Evolutionary conservation across 2,113 vertebrate species (phyloP).

Genomic region (Apaloderma vittatum): DNA sequence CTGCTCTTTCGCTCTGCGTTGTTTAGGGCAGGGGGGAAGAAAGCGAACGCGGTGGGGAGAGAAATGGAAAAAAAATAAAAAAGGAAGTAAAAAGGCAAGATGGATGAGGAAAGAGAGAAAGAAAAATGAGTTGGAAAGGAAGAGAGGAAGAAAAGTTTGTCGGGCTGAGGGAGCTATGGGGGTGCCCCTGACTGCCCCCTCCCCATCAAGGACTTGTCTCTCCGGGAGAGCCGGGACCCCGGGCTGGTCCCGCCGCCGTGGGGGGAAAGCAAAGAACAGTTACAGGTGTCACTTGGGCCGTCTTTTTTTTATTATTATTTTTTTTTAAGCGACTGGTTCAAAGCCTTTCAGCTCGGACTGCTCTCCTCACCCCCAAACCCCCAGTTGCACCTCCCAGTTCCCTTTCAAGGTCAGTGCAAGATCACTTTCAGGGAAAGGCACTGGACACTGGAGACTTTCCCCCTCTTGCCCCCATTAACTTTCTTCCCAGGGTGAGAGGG

Average conservation of each 20-base stretch:
- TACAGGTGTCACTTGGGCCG: constrained; percentile 54
- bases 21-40: neutral
- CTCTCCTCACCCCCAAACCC: neutral
- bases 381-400: neutral
- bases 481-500: neutral
- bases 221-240: neutral
- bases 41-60: fast-evolving
- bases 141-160: neutral
- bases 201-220: neutral
- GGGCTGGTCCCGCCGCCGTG: neutral
- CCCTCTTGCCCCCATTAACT: neutral
- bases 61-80: neutral
- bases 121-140: neutral
- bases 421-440: neutral
- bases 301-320: neutral
- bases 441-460: neutral
- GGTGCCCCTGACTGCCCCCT: neutral
- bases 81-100: neutral
- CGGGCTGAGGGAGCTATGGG: neutral
- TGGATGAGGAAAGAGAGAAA: neutral
- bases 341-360: neutral
- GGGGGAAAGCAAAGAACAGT: neutral
- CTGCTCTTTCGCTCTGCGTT: neutral
- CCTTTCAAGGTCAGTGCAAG: constrained; percentile 60
- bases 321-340: neutral